These are phyloP conservation scores for Lasioglossum malachurum DNA, from an alignment of 2,888 invertebrate species.

Conservation along the genomic window DNA sequence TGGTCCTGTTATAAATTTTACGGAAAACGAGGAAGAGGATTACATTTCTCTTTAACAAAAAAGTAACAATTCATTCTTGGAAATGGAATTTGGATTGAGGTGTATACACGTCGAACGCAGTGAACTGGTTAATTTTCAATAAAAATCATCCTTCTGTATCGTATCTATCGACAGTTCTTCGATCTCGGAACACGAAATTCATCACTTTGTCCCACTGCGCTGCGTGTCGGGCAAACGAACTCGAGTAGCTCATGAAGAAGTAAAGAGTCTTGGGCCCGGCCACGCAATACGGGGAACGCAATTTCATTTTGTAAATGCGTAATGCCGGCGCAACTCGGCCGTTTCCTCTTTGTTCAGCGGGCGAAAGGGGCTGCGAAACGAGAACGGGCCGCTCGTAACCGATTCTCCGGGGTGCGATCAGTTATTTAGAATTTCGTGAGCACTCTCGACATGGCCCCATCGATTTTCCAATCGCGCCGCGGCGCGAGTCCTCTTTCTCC, in stretches of 20 bases:
- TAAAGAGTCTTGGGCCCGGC: conserved; percentile 55
- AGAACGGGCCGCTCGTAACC: conserved; percentile 25
- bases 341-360: conserved; percentile 29
- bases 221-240: not conserved
- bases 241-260: conserved; percentile 70
- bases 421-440: conserved; percentile 79
- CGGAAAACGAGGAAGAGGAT: too few relatives aligned
- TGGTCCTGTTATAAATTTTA: too few relatives aligned
- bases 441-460: conserved; percentile 63
- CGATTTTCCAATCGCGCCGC: conserved; percentile 68
- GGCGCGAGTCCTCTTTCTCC: conserved; percentile 7
- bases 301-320: conserved; percentile 79
- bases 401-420: conserved; percentile 75
- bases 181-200: too few relatives aligned
- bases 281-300: conserved; percentile 75
- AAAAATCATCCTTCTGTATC: too few relatives aligned
- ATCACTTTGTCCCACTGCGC: too few relatives aligned
- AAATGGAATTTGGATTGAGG: too few relatives aligned
- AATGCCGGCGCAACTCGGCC: conserved; percentile 62
- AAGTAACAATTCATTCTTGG: too few relatives aligned
- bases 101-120: too few relatives aligned
- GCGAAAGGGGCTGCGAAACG: conserved; percentile 28
- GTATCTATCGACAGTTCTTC: too few relatives aligned
- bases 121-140: too few relatives aligned
- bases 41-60: too few relatives aligned